Evolutionary conservation across 2,797 vertebrate species (phyloP), one percentile per base, ranked within the genome.

Genomic region (Aeoliscus strigatus): DNA sequence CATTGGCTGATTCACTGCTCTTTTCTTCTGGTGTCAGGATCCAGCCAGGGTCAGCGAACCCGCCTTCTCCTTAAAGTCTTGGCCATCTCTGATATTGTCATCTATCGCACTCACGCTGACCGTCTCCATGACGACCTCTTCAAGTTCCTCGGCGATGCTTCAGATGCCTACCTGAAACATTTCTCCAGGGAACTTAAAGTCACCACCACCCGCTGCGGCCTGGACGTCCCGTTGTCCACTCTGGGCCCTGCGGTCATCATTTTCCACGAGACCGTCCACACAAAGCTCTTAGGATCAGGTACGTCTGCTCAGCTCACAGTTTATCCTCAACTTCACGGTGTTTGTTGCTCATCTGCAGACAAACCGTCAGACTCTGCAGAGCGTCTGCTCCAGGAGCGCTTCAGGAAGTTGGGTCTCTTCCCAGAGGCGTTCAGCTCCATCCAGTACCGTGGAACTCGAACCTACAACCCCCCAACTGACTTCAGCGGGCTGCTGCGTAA

Each of bases 211-310:
- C 94, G 96, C 41, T 99, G 96, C 62, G 96, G 96, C 35, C 87
- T 99, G 44, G 94, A 99, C 25, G 96, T 98, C 49, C 96, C 96
- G 4, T 82, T 99, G 44, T 98, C 96, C 53, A 97, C 94, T 1
- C 81, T 99, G 72, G 96, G 96, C 40, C 96, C 96, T 1, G 93
- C 90, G 2, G 96, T 99, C 34, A 91, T 98, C 69, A 95, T 99
- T 87, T 99, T 99, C 85, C 96, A 99, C 0, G 96, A 99, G 86
- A 99, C 96, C 9, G 92, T 98, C 30, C 94, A 98, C 77, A 98
- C 96, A 54, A 96, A 96, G 55, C 86, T 99, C 0, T 81, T 99
- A 47, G 96, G 96, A 59, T 93, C 92, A 82, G 95, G 96, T 99
- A 79, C 84, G 18, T 12, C 6, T 4, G n/a, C n/a, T n/a, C n/a